Evolutionary conservation across 2,797 vertebrate genomes (phyloP), one percentile per base, ranked within the genome.

Genomic region (Mormyrus proboscirostris): DNA sequence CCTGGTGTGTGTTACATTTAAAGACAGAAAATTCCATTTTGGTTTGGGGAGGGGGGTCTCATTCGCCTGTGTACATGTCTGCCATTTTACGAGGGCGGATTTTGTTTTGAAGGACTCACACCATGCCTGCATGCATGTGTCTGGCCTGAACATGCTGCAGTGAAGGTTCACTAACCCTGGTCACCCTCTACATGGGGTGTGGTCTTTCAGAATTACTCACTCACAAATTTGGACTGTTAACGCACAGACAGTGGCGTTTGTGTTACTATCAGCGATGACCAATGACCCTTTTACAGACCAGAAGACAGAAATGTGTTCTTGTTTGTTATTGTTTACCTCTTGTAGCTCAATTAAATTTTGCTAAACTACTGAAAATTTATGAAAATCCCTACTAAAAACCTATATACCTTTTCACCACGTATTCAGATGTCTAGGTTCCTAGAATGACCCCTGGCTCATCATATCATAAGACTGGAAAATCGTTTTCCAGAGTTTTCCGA

Each of bases 21-120:
- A 44, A 91, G 89, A 91, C 89, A 88, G 87, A 91, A 90, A 84
- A 47, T 82, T 47, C 14, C 1, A 3, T 41, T 47, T 82, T 82
- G 14, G 33, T 79, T 79, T 7, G 14, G 2, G 4, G 10, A 16
- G 14, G 44, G 7, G 5, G 19, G 5, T 38, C 38, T 49, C 38
- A 49, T 5, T 2, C 41, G 44, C 9, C 22, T 29, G 33, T 47
- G 86, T 87, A 29, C 29, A 6, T 38, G 29, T 8, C 38, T 44
- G 73, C 38, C 33, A 79, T 44, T 69, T 69, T 41, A 38, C 38
- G 4, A 44, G 73, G 73, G 16, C 19, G 73, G 73, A 44, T 79
- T 79, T 79, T 41, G 73, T 79, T 76, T 79, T 41, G 73, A 6
- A 16, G 33, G 14, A 4, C 7, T 19, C 16, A 3, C 19, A 50